A percentile compares a stretch with the other conserved stretches of the same genome.
These are phyloP conservation scores for Merodon equestris DNA, from an alignment of 2,888 invertebrate genomes.

Conservation along the genomic window DNA sequence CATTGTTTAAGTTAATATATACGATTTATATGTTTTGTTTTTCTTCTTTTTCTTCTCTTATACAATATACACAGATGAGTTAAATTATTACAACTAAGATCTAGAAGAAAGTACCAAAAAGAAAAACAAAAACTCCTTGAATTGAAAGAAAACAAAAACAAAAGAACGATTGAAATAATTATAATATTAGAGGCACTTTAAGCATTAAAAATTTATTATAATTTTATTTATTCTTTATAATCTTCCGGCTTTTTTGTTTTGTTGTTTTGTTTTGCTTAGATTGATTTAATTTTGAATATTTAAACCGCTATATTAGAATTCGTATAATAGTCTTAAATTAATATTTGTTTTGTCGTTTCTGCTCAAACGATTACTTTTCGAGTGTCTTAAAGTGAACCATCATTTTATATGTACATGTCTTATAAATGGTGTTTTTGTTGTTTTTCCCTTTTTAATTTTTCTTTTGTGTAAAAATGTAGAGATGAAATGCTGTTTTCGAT, in stretches of 20 bases:
- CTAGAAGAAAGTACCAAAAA: conserved; percentile 23
- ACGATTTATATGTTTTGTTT: conserved; percentile 14
- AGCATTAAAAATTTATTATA: conserved; percentile 46
- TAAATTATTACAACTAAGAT: conserved; percentile 29
- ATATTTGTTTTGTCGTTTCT: conserved; percentile 29
- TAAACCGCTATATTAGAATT: conserved; percentile 54
- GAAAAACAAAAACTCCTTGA: neutral
- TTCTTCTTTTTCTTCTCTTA: conserved; percentile 25
- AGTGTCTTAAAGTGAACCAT: conserved; percentile 58
- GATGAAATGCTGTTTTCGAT: no score
- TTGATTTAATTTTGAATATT: conserved; percentile 39
- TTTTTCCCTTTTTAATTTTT: neutral
- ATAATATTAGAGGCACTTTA: conserved; percentile 68
- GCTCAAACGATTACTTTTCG: conserved; percentile 25
- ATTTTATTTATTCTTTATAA: conserved; percentile 47
- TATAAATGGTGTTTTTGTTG: conserved; percentile 38
- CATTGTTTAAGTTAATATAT: conserved; percentile 48
- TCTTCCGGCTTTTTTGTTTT: conserved; percentile 54
- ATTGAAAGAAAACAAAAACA: conserved; percentile 27
- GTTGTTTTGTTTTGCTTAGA: conserved; percentile 51
- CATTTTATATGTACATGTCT: conserved; percentile 56
- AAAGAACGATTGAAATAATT: conserved; percentile 32
- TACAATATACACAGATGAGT: conserved; percentile 47
- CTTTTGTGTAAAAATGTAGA: no score
- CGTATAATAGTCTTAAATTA: conserved; percentile 40